Evolutionary conservation across 2,797 vertebrate species (phyloP), one percentile per base, ranked within the genome.

Genomic region (Apogon talboti): DNA sequence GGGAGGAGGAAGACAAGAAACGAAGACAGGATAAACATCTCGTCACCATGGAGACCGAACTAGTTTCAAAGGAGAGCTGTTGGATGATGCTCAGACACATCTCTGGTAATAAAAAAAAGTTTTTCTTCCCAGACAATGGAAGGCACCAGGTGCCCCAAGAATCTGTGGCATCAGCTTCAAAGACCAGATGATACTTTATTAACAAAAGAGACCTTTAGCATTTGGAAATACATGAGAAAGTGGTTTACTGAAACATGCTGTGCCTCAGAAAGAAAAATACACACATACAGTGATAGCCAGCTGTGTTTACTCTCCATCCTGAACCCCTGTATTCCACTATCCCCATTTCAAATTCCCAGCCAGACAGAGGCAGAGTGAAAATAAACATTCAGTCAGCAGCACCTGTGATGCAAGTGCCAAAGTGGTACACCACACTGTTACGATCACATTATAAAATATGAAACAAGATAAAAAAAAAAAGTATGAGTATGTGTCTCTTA

Each of bases 301-400:
- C 89, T 91, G 89, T 89, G 87, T 88, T 90, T 90, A 90, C 82
- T 83, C 69, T 79, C 38, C 35, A 66, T 80, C 58, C 48, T 71
- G 60, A 61, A 65, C 60, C 79, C 61, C 61, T 50, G 71, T 74
- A 66, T 79, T 72, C 60, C 69, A 83, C 66, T 47, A 81, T 79
- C 75, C 74, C 53, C 54, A 47, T 56, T 67, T 71, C 48, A 48
- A 87, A 84, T 71, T 82, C 89, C 84, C 81, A 82, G 76, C 65
- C 74, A 84, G 79, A 50, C 76, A 41, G 70, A 85, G 71, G 47
- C 52, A 79, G 66, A 70, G 13, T 45, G 66, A 81, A 87, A 86
- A 86, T 63, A 87, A 87, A 88, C 85, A 35, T 85, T 62, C 67
- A 67, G 59, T 59, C 61, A 46, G 72, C 55, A 67, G 71, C 82